Evolutionary conservation across 2,888 invertebrate genomes (phyloP), one percentile per base, ranked within the genome.

Genomic region (Lasius platythorax): DNA sequence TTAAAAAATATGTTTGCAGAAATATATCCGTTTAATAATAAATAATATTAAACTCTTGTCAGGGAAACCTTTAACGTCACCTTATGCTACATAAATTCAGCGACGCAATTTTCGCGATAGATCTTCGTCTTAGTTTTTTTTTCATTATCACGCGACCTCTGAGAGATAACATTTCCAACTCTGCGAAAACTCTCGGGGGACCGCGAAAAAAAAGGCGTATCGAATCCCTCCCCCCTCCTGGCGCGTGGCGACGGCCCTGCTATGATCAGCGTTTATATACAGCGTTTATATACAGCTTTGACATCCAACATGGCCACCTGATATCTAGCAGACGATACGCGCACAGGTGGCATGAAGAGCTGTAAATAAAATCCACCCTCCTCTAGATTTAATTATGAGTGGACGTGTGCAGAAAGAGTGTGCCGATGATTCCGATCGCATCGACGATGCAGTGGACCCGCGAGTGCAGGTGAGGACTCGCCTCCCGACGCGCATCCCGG

Each of bases 401-500:
- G 91, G 88, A 87, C 90, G 91, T 79, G 86, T 89, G 86, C 91
- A 91, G 56, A 90, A 87, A 73, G 93, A 92, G 83, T 90, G 88
- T 90, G 88, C 85, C 85, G 93, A 93, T 85, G 93, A 94, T 86
- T 90, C 89, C 76, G 94, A 94, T 83, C 91, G 91, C 79, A 84
- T 93, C 56, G 95, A 95, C 93, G 97, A 97, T 96, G 96, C 97
- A 89, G 97, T 98, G 94, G 98, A 98, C 96, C 98, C 98, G 82
- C 96, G 98, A 95, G 97, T 98, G 93, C 98, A 98, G 96, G 97
- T 97, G 95, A 95, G 94, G 94, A 91, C 75, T 15, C 15, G 46
- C 43, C 58, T 40, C 11, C 4, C 46, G 66, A 28, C 56, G 53
- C 28, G 28, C 53, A 18, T 73, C 79, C 37, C 23, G 28, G 28